phyloP scores from a whole-genome alignment of 2,113 vertebrate genomes.

The Nesoenas mayeri region DNA sequence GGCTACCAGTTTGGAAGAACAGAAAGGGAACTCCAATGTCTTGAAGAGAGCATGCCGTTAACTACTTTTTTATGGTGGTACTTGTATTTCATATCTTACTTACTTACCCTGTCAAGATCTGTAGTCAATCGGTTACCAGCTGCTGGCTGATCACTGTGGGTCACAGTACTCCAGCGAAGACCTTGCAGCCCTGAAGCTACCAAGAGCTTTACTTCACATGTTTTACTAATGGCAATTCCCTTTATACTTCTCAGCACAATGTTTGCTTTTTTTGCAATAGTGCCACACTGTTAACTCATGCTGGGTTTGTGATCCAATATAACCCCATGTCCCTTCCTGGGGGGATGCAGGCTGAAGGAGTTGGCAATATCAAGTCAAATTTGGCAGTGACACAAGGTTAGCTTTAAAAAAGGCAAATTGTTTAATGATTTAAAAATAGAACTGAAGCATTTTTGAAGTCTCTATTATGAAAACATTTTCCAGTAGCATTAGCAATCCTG shows the following conservation, averaged over 20 bases:
- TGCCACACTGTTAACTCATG: neutral
- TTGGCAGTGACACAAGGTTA: neutral
- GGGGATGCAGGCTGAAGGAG: neutral
- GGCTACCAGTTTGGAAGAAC: neutral
- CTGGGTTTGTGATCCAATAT: neutral
- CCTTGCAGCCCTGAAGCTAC: neutral
- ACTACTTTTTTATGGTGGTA: neutral
- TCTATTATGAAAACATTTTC: neutral
- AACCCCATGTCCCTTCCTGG: accelerated
- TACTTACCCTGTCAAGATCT: neutral
- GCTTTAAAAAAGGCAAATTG: neutral
- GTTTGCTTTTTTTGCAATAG: slow-evolving; percentile 36
- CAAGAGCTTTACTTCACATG: neutral
- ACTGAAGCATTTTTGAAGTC: neutral
- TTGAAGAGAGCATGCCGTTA: neutral
- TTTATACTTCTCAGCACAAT: neutral
- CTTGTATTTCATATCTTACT: neutral
- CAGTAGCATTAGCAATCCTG: neutral
- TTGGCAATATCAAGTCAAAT: neutral
- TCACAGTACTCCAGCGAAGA: neutral
- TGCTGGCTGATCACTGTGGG: neutral
- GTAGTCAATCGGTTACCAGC: accelerated
- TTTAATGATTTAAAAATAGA: neutral
- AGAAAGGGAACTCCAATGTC: neutral
- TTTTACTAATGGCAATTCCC: neutral